Conservation (phyloP, 2,888 invertebrate species). For the Proisotoma minuta region DNA sequence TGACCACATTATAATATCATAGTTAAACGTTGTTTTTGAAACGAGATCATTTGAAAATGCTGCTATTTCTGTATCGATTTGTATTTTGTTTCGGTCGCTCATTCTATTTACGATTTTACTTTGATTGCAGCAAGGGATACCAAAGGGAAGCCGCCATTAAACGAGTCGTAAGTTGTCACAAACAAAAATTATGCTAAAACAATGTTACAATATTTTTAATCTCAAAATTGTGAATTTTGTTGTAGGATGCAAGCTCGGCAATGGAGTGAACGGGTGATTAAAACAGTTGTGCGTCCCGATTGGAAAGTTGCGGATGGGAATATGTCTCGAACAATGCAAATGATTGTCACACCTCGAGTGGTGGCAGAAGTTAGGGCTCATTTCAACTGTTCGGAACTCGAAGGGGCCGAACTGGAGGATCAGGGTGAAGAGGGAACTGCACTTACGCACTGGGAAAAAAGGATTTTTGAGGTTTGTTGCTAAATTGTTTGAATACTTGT, state of each 20-base stretch:
- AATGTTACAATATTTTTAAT: slow-evolving; percentile 1
- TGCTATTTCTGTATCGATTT: too few species aligned
- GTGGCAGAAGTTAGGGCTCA: slow-evolving; percentile 79
- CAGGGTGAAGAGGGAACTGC: slow-evolving; percentile 97
- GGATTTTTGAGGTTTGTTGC: slow-evolving; percentile 81
- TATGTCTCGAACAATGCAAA: slow-evolving; percentile 69
- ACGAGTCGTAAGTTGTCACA: slow-evolving; percentile 67
- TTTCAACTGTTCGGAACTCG: slow-evolving; percentile 78
- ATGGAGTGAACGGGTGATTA: slow-evolving; percentile 87
- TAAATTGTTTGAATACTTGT: background rate
- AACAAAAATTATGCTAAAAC: background rate
- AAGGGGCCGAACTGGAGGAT: slow-evolving; percentile 96
- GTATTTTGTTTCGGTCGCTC: too few species aligned
- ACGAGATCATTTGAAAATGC: too few species aligned
- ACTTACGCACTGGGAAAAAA: slow-evolving; percentile 97
- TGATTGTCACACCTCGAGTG: slow-evolving; percentile 89
- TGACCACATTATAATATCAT: too few species aligned
- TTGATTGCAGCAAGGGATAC: slow-evolving; percentile 63
- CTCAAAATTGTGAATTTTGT: slow-evolving; percentile 2
- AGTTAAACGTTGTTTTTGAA: too few species aligned
- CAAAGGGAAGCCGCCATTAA: slow-evolving; percentile 82
- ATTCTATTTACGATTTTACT: too few species aligned
- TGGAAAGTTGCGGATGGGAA: slow-evolving; percentile 78
- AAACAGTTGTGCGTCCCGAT: slow-evolving; percentile 61
- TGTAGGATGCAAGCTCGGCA: slow-evolving; percentile 80